phyloP scores from a whole-genome alignment of 2,888 invertebrate genomes.

The Platycnemis pennipes region DNA sequence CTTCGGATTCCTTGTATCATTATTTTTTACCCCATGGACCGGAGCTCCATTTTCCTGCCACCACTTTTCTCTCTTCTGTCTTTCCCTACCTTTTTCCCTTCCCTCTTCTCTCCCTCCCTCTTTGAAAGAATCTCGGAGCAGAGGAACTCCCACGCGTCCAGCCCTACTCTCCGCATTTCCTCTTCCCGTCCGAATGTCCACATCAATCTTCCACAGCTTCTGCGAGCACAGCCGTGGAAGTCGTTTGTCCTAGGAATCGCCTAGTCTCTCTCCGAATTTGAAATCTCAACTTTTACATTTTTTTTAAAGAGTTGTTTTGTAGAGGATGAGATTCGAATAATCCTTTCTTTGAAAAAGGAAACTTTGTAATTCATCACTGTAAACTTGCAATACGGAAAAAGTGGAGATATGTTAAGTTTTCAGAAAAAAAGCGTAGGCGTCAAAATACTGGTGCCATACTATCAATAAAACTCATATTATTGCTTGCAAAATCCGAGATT shows the following conservation, averaged over 20 bases:
- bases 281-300: constrained; percentile 4
- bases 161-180: neutral
- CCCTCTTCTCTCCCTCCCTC: neutral
- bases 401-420: no score
- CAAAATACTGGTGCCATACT: no score
- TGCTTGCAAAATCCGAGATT: no score
- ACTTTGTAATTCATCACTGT: neutral
- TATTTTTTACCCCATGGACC: neutral
- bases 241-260: constrained; percentile 68
- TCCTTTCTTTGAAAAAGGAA: neutral
- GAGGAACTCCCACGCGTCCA: neutral
- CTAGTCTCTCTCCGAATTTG: constrained; percentile 41
- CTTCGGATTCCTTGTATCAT: neutral
- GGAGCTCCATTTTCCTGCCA: constrained; percentile 11
- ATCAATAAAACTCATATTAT: no score
- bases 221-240: neutral
- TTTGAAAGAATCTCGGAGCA: neutral
- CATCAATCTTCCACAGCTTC: constrained; percentile 55
- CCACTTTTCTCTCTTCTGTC: neutral
- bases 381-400: no score
- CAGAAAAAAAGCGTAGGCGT: no score
- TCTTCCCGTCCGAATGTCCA: neutral
- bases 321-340: neutral
- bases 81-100: neutral
- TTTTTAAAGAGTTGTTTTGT: neutral